Evolutionary conservation across 2,113 vertebrate genomes (phyloP), one percentile per base, ranked within the genome.

Genomic region (Crotophaga sulcirostris): DNA sequence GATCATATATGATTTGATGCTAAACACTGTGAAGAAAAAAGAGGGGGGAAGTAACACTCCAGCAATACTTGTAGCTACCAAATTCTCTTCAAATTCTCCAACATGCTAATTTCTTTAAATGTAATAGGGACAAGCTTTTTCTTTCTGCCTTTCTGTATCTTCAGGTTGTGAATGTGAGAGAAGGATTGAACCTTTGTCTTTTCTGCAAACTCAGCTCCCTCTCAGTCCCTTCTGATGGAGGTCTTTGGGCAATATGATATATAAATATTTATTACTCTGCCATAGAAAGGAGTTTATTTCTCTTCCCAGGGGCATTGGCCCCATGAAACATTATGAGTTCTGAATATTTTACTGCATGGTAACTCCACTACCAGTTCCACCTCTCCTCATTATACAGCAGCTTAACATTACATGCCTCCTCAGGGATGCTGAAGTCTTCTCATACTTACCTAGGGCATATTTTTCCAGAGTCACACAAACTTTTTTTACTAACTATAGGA

Each of bases 231-330:
- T 84, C 80, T 86, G 79, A 59, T 64, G 21, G 72, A 90, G 67
- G 67, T 80, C 84, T 95, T 96, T 80, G 82, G 89, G 75, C 76
- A 93, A 87, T 70, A 59, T 2, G 0, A 80, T 74, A 52, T 52
- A 93, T 87, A 95, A 96, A 97, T 97, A 96, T 94, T 94, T 96
- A 94, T 93, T 88, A 56, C 44, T 90, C 24, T 93, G 75, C 44
- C 76, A 75, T n/a, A 86, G 86, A 64, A 90, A 92, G 87, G 68
- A 80, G 90, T 94, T 94, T 94, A 81, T 93, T 94, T 93, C 38
- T 78, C 24, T 93, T 94, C 76, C 79, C 73, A 64, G 72, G 89
- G 72, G 93, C 93, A 90, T 34, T 81, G 83, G 76, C 40, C 63
- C 83, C 80, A 86, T 93, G 93, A 92, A 97, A 94, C 31, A 29